These are phyloP conservation scores for Chloroclystis v-ata DNA, from an alignment of 2,888 invertebrate species.

Conservation along the genomic window DNA sequence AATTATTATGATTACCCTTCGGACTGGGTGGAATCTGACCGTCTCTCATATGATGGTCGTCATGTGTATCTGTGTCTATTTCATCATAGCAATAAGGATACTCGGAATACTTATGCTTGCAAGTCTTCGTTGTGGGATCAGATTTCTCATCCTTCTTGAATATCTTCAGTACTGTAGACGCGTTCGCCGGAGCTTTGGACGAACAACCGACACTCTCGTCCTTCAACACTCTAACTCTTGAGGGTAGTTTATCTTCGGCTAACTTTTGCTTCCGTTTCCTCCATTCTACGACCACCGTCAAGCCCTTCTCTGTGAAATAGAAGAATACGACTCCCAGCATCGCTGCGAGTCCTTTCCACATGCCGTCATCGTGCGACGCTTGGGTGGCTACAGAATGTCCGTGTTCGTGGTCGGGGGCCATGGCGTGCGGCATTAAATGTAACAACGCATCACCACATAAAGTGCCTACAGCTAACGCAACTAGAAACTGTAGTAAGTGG, in stretches of 20 bases:
- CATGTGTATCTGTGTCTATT: constrained; percentile 85
- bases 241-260: constrained; percentile 80
- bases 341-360: constrained; percentile 91
- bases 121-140: constrained; percentile 81
- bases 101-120: constrained; percentile 93
- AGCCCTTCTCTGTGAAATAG: constrained; percentile 90
- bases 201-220: constrained; percentile 77
- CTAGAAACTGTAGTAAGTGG: constrained; percentile 92
- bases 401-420: constrained; percentile 58
- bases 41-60: constrained; percentile 76
- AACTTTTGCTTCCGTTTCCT: constrained; percentile 84
- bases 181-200: constrained; percentile 64
- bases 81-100: constrained; percentile 93
- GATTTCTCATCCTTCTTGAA: constrained; percentile 65
- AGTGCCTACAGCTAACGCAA: constrained; percentile 95
- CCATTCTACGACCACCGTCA: constrained; percentile 89
- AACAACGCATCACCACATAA: constrained; percentile 94
- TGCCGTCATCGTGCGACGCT: constrained; percentile 81
- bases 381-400: constrained; percentile 34
- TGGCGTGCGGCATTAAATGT: constrained; percentile 94
- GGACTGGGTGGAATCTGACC: constrained; percentile 64
- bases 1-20: constrained; percentile 66
- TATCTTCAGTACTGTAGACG: constrained; percentile 60
- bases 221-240: constrained; percentile 85
- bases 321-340: constrained; percentile 91